Conservation (phyloP, 1,140 invertebrate genomes). For the Sycophila sp. region DNA sequence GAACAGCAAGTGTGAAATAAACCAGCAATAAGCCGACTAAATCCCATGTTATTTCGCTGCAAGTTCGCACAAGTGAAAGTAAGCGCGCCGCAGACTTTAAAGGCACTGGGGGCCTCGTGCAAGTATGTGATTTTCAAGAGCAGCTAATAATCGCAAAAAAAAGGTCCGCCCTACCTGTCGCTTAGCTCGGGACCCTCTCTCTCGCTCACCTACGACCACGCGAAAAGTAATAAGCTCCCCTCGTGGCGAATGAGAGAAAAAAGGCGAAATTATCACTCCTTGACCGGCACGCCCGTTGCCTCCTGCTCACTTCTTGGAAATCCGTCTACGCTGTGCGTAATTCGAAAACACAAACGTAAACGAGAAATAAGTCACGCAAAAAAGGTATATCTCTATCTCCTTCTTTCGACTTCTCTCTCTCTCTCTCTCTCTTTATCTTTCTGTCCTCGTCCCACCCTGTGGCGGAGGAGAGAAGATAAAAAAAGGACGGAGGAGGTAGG, state of each 20-base stretch:
- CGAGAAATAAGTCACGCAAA: background rate
- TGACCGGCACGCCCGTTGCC: background rate
- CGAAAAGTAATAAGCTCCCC: background rate
- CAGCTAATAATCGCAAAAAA: background rate
- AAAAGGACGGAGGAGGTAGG: background rate
- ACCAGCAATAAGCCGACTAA: too few species aligned
- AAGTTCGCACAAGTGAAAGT: too few species aligned
- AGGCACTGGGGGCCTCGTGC: too few species aligned
- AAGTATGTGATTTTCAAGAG: background rate
- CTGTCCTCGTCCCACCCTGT: too few species aligned
- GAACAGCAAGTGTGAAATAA: too few species aligned
- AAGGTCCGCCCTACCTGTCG: background rate
- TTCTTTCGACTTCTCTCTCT: background rate
- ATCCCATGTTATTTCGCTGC: too few species aligned
- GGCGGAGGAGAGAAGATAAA: too few species aligned
- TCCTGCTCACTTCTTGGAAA: slow-evolving; percentile 16
- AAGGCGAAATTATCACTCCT: slow-evolving; percentile 19
- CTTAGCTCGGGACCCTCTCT: background rate
- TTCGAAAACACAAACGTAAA: background rate
- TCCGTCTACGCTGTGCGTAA: slow-evolving; percentile 2
- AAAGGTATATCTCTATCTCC: background rate
- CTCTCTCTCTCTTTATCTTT: background rate
- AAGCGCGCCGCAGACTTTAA: too few species aligned
- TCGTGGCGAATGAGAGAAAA: background rate
- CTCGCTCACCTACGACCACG: background rate